Conservation (phyloP, 2,797 vertebrate species). For the Anolis apletophallus region DNA sequence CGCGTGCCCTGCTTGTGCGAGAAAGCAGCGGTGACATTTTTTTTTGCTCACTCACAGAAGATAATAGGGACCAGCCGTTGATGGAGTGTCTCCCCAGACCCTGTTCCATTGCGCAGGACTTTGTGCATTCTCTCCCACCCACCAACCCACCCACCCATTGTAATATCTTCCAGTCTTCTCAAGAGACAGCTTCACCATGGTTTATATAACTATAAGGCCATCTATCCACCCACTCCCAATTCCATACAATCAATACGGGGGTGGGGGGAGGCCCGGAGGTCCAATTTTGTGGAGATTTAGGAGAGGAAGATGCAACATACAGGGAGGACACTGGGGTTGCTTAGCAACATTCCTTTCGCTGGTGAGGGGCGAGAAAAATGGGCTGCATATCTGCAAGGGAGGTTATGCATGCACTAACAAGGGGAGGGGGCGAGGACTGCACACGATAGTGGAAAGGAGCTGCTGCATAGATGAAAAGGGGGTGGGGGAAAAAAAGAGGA, state of each 20-base stretch:
- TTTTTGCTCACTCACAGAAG: not conserved
- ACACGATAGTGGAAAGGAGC: not conserved
- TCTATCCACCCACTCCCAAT: not conserved
- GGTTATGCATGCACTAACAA: not conserved
- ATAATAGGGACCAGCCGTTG: not conserved
- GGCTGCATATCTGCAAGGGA: slow-evolving; percentile 3
- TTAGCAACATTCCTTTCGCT: slow-evolving; percentile 22
- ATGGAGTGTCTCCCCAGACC: not conserved
- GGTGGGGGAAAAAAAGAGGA: slow-evolving; percentile 15
- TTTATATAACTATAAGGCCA: slow-evolving; percentile 53
- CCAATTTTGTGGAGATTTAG: not conserved
- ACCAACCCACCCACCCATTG: not conserved
- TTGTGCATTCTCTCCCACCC: not conserved
- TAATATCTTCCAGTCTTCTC: not conserved
- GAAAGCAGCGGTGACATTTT: too few species aligned
- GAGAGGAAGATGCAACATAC: not conserved
- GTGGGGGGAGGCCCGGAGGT: not conserved
- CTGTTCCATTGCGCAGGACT: not conserved
- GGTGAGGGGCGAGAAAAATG: not conserved
- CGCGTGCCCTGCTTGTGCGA: not conserved
- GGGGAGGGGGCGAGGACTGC: not conserved
- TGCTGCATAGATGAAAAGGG: not conserved
- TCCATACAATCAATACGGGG: not conserved
- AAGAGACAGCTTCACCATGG: slow-evolving; percentile 32
- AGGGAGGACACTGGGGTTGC: slow-evolving; percentile 22